Percentiles rank a stretch among this genome's conserved stretches.
phyloP scores from a whole-genome alignment of 2,113 vertebrate genomes.

The Clarias batrachus region DNA sequence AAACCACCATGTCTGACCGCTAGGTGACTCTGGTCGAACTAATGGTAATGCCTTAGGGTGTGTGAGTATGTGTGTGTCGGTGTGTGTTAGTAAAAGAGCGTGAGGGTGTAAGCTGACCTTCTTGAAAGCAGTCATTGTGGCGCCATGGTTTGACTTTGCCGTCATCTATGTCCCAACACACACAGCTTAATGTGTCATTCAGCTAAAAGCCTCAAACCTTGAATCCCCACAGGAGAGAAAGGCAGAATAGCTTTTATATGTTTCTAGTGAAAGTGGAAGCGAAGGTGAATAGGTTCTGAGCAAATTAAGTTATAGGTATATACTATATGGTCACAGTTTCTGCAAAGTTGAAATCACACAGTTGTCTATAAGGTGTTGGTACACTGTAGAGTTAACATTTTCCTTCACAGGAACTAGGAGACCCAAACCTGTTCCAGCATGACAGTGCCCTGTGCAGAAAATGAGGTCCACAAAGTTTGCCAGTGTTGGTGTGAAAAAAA shows the following conservation, averaged over 20 bases:
- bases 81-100: background rate
- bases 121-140: constrained; percentile 26
- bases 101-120: constrained; percentile 17
- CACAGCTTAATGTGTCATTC: constrained; percentile 33
- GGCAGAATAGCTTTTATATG: background rate
- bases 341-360: background rate
- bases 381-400: background rate
- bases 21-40: background rate
- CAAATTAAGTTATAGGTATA: background rate
- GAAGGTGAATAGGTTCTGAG: constrained; percentile 5
- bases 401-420: background rate
- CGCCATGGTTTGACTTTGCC: constrained; percentile 9
- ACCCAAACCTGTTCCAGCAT: background rate
- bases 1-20: constrained; percentile 2
- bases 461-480: background rate
- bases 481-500: background rate
- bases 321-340: background rate
- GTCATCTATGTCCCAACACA: background rate
- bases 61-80: constrained; percentile 11
- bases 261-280: background rate
- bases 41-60: background rate
- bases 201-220: constrained; percentile 31
- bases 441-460: background rate
- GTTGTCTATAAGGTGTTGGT: background rate
- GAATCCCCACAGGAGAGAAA: constrained; percentile 21